Percentiles rank a stretch among this genome's conserved stretches.
Conservation (phyloP, 2,888 invertebrate genomes). For the Blomia tropicalis region DNA sequence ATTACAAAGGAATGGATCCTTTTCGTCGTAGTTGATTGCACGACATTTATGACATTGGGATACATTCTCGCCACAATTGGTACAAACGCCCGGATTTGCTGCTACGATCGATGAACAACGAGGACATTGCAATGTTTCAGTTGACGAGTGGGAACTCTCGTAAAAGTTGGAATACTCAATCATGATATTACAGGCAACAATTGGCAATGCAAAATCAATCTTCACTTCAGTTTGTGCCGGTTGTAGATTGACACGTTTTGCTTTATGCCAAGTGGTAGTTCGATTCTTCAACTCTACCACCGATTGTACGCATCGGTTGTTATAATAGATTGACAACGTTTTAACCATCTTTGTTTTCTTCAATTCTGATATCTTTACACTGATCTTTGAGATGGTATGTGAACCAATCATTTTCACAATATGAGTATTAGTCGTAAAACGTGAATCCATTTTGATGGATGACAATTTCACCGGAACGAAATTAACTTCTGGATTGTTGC, state of each 20-base stretch:
- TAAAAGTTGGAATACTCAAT: slow-evolving; percentile 95
- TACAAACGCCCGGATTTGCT: slow-evolving; percentile 78
- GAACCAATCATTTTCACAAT: slow-evolving; percentile 88
- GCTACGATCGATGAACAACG: slow-evolving; percentile 91
- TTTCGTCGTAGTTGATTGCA: slow-evolving; percentile 96
- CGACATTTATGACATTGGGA: slow-evolving; percentile 98
- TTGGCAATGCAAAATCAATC: slow-evolving; percentile 88
- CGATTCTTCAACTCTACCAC: slow-evolving; percentile 93
- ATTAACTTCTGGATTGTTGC: slow-evolving; percentile 90
- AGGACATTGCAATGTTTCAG: slow-evolving; percentile 86
- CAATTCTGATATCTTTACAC: slow-evolving; percentile 77
- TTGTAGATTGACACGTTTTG: slow-evolving; percentile 71
- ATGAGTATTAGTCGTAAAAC: slow-evolving; percentile 93
- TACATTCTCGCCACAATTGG: slow-evolving; percentile 92
- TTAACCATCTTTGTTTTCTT: slow-evolving; percentile 95
- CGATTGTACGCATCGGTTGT: slow-evolving; percentile 78
- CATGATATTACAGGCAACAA: slow-evolving; percentile 94
- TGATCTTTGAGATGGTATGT: slow-evolving; percentile 84
- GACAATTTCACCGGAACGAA: slow-evolving; percentile 77
- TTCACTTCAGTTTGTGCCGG: slow-evolving; percentile 89
- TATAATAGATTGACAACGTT: slow-evolving; percentile 87
- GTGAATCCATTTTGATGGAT: slow-evolving; percentile 84
- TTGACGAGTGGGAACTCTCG: slow-evolving; percentile 79
- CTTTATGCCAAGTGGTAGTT: slow-evolving; percentile 91
- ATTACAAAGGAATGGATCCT: slow-evolving; percentile 95